Conservation (phyloP, 2,113 vertebrate species). For the Rattus norvegicus region GRCr8 NC_086035.1:30863001-30863500, state of each 20-base stretch:
- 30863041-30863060: background rate
- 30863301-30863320: no score
- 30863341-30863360: no score
- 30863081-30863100: no score
- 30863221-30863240: background rate
- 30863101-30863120: background rate
- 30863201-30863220: background rate
- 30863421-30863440: background rate
- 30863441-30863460: background rate
- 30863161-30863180: background rate
- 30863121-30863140: background rate
- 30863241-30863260: background rate
- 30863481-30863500: background rate
- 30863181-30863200: background rate
- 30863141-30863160: background rate
- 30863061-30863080: no score
- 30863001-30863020: background rate
- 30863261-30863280: no score
- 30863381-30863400: background rate
- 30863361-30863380: no score
- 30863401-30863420: background rate
- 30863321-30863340: background rate
- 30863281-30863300: no score
- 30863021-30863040: background rate
- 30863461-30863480: background rate